Base-by-base conservation (phyloP, 23 tunicate genomes). In the Phallusia fumigata region DNA sequence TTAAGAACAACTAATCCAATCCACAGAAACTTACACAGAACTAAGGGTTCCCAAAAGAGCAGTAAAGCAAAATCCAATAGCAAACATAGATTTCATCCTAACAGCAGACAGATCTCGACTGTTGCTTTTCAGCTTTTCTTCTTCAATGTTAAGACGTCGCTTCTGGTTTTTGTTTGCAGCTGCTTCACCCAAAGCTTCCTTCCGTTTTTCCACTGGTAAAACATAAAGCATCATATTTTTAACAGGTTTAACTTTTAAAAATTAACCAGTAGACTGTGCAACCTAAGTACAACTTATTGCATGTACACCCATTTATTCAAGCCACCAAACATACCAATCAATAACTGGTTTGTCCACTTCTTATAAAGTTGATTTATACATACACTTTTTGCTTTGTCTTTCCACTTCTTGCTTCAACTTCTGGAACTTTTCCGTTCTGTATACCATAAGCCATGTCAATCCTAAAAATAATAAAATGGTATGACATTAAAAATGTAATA, bases 361-460 rank as follows among this genome's bases (percentile, higher is more conserved):
- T n/a, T n/a, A n/a, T n/a, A n/a, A n/a, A n/a, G n/a, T n/a, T n/a
- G n/a, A n/a, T 31, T n/a, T n/a, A 74, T 19, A 65, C 88, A 86
- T 87, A 92, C 97, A 53, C 80, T 89, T 94, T 79, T 94, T 94
- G 80, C 95, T 87, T 88, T 88, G 97, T 73, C 82, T 92, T n/a
- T 97, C 99, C 15, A 97, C 97, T 75, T 88, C 94, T 30, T 83
- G 74, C 53, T 97, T 97, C 0, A 97, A 87, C 73, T 89, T 88
- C 73, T 97, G 73, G 50, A 84, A 97, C 75, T 92, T 92, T 51
- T 89, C 95, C 13, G 97, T 97, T 82, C 97, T 76, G 81, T 97
- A 97, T 0, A 97, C 99, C 76, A 97, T 81, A n/a, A 94, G 79
- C 88, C 89, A 94, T 35, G 98, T 94, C 31, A 94, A 28, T 28